A percentile compares a stretch with the other conserved stretches of the same genome.
Conservation (phyloP, 1,140 invertebrate species). For the Stenopsyche tienmushanensis region DNA sequence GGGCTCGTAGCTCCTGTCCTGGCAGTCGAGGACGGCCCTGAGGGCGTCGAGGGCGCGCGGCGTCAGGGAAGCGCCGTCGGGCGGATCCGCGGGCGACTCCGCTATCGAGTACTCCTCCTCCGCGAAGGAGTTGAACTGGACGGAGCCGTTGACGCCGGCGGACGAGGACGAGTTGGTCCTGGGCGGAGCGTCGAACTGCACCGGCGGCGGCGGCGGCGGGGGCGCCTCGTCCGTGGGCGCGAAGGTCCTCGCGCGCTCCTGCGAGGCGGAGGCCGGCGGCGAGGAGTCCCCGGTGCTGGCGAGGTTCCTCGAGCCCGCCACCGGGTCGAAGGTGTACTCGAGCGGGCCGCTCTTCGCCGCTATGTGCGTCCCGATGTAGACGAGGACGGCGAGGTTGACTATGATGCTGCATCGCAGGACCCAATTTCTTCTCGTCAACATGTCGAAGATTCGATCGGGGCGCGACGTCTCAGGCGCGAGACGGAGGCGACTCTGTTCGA, state of each 20-base stretch:
- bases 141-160: conserved; percentile 44
- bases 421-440: conserved; percentile 66
- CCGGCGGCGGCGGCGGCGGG: not conserved
- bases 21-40: conserved; percentile 58
- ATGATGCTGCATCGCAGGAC: conserved; percentile 72
- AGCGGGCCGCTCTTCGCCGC: conserved; percentile 43
- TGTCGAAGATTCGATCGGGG: conserved; percentile 30
- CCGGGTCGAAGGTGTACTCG: conserved; percentile 31
- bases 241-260: conserved; percentile 43
- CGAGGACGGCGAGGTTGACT: conserved; percentile 67
- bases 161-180: conserved; percentile 33
- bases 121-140: conserved; percentile 44
- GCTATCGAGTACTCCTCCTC: conserved; percentile 46
- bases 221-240: conserved; percentile 24
- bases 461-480: not conserved
- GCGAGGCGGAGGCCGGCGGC: conserved; percentile 46
- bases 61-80: conserved; percentile 50
- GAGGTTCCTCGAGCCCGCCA: conserved; percentile 29
- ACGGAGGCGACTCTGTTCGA: not conserved
- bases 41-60: conserved; percentile 46
- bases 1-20: conserved; percentile 63
- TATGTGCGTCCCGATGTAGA: conserved; percentile 65
- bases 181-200: not conserved
- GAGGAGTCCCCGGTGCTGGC: conserved; percentile 44
- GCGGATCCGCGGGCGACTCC: conserved; percentile 35